Percentiles rank a stretch among this genome's conserved stretches.
Evolutionary conservation across 2,797 vertebrate species (phyloP).

Genomic region (Neostethus bicornis): DNA sequence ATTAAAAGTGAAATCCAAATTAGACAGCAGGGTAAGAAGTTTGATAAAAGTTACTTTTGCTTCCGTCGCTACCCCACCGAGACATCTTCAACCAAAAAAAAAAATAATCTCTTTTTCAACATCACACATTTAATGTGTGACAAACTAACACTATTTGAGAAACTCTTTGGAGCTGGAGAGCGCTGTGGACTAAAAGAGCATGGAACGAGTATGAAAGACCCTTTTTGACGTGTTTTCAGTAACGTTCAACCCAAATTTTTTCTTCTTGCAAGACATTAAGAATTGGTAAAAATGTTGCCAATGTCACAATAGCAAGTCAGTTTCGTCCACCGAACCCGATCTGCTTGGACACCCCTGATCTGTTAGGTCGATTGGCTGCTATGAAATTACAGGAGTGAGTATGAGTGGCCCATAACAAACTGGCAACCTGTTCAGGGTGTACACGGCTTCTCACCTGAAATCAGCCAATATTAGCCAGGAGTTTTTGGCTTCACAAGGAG

Average conservation of each 20-base stretch:
- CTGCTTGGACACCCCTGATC: too few species aligned
- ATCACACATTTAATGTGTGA: neutral
- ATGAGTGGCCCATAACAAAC: too few species aligned
- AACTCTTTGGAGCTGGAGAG: neutral
- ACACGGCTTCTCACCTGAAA: too few species aligned
- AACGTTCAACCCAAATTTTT: neutral
- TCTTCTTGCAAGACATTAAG: too few species aligned
- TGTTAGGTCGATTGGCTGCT: too few species aligned
- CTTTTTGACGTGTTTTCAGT: conserved; percentile 3
- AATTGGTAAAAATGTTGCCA: too few species aligned
- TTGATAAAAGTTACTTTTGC: conserved; percentile 14
- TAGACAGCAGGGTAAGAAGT: conserved; percentile 18
- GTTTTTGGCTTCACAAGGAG: too few species aligned
- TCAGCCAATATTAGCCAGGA: too few species aligned
- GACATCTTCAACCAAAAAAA: conserved; percentile 10
- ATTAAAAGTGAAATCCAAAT: conserved; percentile 44
- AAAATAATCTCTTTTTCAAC: conserved; percentile 2
- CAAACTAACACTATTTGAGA: neutral
- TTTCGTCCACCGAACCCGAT: too few species aligned
- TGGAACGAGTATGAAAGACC: neutral
- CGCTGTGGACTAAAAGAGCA: neutral
- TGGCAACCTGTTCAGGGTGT: too few species aligned
- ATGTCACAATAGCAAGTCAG: too few species aligned
- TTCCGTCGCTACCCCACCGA: conserved; percentile 18
- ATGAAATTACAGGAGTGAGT: too few species aligned